Evolutionary conservation across 2,888 invertebrate species (phyloP).

Genomic region (Pyrocoelia pectoralis): DNA sequence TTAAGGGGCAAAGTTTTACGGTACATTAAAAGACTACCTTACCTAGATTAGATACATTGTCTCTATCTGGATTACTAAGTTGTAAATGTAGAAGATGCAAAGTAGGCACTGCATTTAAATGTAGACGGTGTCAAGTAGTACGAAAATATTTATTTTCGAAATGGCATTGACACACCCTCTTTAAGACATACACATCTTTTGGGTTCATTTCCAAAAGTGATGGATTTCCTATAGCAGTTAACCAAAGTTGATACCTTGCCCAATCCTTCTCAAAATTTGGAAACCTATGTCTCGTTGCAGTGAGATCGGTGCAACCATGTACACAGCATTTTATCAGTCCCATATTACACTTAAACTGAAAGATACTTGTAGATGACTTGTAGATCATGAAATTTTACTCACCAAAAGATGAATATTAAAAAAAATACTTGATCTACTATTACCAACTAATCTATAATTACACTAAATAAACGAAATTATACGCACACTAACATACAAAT

Average conservation of each 20-base stretch:
- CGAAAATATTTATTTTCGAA: conserved; percentile 9
- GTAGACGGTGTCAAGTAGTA: background rate
- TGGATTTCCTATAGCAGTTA: background rate
- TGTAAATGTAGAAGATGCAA: conserved; percentile 3
- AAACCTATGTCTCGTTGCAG: conserved; percentile 7
- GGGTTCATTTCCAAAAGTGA: background rate
- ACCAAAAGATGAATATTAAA: too few species aligned
- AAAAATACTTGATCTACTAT: too few species aligned
- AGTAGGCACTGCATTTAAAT: conserved; percentile 10
- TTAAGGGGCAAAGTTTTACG: too few species aligned
- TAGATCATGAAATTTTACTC: too few species aligned
- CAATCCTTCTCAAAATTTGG: conserved; percentile 3
- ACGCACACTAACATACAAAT: background rate
- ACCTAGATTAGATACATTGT: background rate
- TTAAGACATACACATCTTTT: conserved; percentile 2
- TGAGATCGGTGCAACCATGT: background rate
- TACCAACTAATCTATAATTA: too few species aligned
- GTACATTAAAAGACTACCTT: background rate
- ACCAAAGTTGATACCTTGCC: conserved; percentile 4
- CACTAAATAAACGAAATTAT: background rate
- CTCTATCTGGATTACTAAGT: conserved; percentile 1
- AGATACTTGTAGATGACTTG: too few species aligned
- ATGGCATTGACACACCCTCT: conserved; percentile 2
- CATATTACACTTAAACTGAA: too few species aligned
- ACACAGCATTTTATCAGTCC: conserved; percentile 3